Percentiles rank a stretch among this genome's conserved stretches.
These are phyloP conservation scores for Zaprionus gabonicus DNA, from an alignment of 1,140 invertebrate species.

Conservation along the genomic window DNA sequence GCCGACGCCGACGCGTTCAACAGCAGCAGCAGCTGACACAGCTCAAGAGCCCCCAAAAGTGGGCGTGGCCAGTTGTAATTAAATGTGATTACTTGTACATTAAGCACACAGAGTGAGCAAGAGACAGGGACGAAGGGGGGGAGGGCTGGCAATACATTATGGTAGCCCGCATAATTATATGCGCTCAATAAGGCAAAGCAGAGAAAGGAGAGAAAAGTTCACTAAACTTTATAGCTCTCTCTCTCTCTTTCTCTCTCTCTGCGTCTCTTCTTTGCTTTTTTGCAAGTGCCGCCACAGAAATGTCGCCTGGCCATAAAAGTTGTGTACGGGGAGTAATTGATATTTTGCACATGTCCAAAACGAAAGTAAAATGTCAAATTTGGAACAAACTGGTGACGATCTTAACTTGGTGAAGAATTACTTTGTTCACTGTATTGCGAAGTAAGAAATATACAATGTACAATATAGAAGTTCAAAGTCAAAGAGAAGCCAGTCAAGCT, in stretches of 20 bases:
- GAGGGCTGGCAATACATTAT: constrained; percentile 19
- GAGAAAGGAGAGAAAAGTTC: constrained; percentile 58
- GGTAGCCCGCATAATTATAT: constrained; percentile 67
- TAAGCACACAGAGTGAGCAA: neutral
- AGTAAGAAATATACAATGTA: neutral
- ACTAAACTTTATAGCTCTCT: constrained; percentile 56
- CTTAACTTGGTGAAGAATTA: constrained; percentile 8
- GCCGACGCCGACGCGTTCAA: constrained; percentile 17
- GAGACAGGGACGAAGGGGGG: neutral
- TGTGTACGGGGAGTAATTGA: constrained; percentile 23
- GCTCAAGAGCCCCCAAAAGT: constrained; percentile 11
- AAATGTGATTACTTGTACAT: constrained; percentile 68
- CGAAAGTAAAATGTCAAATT: constrained; percentile 36
- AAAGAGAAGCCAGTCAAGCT: neutral
- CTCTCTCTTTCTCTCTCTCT: constrained; percentile 22
- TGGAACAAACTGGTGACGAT: neutral
- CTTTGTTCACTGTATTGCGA: neutral
- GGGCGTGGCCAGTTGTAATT: constrained; percentile 61
- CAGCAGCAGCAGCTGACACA: constrained; percentile 7
- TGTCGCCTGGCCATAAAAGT: constrained; percentile 57
- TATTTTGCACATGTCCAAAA: constrained; percentile 40
- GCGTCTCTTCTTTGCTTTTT: constrained; percentile 34
- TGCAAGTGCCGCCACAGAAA: constrained; percentile 29
- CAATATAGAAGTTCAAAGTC: neutral
- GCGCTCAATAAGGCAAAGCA: constrained; percentile 48